These are phyloP conservation scores for Neoarius graeffei DNA, from an alignment of 2,113 vertebrate species.

Conservation along the genomic window DNA sequence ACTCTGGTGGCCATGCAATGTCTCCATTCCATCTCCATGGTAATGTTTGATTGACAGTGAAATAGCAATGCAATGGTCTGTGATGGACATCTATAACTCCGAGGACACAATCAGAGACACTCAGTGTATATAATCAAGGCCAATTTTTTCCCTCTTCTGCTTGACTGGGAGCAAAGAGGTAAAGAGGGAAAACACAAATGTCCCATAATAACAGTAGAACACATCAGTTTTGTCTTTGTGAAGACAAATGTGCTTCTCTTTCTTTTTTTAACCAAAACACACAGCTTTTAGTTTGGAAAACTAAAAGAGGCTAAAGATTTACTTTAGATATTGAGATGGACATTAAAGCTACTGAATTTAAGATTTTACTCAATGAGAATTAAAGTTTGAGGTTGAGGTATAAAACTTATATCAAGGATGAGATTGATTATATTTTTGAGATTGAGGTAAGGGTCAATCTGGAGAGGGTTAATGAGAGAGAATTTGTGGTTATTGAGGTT, in stretches of 20 bases:
- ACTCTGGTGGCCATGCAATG: not conserved
- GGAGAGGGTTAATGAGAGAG: not conserved
- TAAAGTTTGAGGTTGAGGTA: not conserved
- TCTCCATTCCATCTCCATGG: constrained; percentile 1
- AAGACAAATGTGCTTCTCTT: not conserved
- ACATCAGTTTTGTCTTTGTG: not conserved
- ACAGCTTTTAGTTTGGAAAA: not conserved
- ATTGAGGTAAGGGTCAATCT: not conserved
- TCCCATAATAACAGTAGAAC: not conserved
- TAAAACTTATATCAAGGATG: not conserved
- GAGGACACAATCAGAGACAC: constrained; percentile 38
- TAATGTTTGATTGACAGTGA: constrained; percentile 32
- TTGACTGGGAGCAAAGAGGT: not conserved
- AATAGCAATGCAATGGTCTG: constrained; percentile 22
- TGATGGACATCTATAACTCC: constrained; percentile 30
- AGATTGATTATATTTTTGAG: not conserved
- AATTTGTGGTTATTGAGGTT: not conserved
- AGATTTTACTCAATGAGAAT: not conserved
- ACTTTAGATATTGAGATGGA: not conserved
- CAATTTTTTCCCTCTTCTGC: constrained; percentile 27
- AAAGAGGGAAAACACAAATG: constrained; percentile 5
- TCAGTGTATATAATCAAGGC: constrained; percentile 42
- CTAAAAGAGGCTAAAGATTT: not conserved
- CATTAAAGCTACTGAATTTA: not conserved
- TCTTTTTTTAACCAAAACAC: not conserved